Evolutionary conservation across 2,888 invertebrate genomes (phyloP), one percentile per base, ranked within the genome.

Genomic region (Plemyria rubiginata): DNA sequence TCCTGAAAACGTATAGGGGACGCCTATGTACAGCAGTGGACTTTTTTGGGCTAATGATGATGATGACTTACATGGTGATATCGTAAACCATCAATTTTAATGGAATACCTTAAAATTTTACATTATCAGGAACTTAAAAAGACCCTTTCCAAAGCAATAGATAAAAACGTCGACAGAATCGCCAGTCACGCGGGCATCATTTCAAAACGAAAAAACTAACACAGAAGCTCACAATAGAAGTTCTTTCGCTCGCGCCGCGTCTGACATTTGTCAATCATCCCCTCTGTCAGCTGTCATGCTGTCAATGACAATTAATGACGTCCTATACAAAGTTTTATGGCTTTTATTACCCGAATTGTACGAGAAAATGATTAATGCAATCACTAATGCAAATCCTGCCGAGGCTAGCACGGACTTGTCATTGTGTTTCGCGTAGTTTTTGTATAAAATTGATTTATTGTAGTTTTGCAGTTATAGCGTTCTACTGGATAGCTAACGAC

Each of bases 221-320:
- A 72, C 66, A 72, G 72, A 65, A 70, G 67, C 65, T 46, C 45
- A 68, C 74, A 74, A 78, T 75, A 76, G 75, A 70, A 68, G 72
- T 71, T 75, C 77, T 78, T 80, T 79, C 72, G 74, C 75, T 70
- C 77, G 77, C 80, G 80, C 80, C 74, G 77, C 75, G 74, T 69
- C 85, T 90, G 92, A 92, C 92, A 88, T 91, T 91, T 90, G 92
- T 92, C 92, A 91, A 91, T 92, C 92, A 91, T 80, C 81, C 85
- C 86, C 84, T 83, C 78, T 76, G 65, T 65, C 65, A 78, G 76
- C 86, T 89, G 89, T 87, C 88, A 88, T 49, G 75, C 84, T 88
- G 92, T 89, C 92, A 88, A 90, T 92, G 90, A 92, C 92, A 92
- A 92, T 91, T 91, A 91, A 92, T 92, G 90, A 84, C 84, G 72